phyloP scores from a whole-genome alignment of 2,113 vertebrate genomes.

The Microcebus tavaratra region DNA sequence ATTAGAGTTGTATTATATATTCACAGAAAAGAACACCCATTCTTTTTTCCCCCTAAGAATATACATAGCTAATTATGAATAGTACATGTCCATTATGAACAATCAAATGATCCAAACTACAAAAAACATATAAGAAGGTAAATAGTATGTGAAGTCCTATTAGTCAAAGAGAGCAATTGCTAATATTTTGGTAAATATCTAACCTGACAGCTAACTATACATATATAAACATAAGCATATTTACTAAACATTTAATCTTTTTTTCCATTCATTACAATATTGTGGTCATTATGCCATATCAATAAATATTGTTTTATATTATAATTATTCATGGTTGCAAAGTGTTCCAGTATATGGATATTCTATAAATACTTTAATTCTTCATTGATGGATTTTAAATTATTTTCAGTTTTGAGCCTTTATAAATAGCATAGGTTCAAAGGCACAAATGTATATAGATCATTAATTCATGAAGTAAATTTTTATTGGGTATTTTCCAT shows the following conservation, averaged over 20 bases:
- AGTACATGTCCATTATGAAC: not conserved
- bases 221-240: not conserved
- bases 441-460: not conserved
- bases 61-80: constrained; percentile 1
- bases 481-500: not conserved
- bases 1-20: not conserved
- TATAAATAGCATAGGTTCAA: not conserved
- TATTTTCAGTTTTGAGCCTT: constrained; percentile 1
- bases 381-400: not conserved
- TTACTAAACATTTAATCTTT: not conserved
- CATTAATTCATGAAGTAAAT: not conserved
- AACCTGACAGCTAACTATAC: not conserved
- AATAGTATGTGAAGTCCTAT: not conserved
- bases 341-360: not conserved
- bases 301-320: constrained; percentile 38
- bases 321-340: not conserved
- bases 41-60: not conserved
- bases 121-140: not conserved
- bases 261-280: not conserved
- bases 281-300: not conserved
- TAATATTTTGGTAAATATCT: constrained; percentile 6
- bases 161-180: not conserved
- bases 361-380: not conserved
- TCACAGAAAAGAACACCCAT: not conserved
- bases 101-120: not conserved